Conservation (phyloP, 1,140 invertebrate species). For the Drosophila lini region DNA sequence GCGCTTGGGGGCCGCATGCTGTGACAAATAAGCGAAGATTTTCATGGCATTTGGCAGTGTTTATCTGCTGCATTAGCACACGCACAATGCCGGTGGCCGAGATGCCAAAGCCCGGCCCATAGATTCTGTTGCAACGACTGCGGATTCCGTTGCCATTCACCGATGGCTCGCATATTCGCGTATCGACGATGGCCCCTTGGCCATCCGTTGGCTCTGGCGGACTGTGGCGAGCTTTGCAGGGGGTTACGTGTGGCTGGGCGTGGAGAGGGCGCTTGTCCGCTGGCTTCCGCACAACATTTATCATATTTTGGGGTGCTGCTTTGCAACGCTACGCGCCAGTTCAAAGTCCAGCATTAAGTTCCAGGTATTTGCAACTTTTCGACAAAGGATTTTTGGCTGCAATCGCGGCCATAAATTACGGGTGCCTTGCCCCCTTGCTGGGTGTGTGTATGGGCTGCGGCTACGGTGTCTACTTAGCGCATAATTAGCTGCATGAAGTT, state of each 20-base stretch:
- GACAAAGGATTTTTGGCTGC: constrained; percentile 82
- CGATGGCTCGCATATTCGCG: constrained; percentile 75
- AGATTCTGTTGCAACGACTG: constrained; percentile 45
- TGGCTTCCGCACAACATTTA: constrained; percentile 78
- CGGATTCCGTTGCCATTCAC: constrained; percentile 59
- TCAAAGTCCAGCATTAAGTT: constrained; percentile 82
- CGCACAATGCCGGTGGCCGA: constrained; percentile 53
- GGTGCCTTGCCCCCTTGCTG: constrained; percentile 17
- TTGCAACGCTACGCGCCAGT: constrained; percentile 53
- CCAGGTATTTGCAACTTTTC: constrained; percentile 82
- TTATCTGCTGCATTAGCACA: constrained; percentile 74
- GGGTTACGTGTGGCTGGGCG: neutral
- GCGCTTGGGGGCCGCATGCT: constrained; percentile 7
- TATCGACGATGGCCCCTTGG: constrained; percentile 55
- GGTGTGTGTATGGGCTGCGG: constrained; percentile 13
- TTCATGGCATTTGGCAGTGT: constrained; percentile 66
- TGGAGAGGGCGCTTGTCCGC: constrained; percentile 19
- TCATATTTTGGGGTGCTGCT: constrained; percentile 62
- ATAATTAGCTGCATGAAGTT: constrained; percentile 81
- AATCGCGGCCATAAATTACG: constrained; percentile 78
- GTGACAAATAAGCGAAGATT: constrained; percentile 75
- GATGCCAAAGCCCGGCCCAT: constrained; percentile 36
- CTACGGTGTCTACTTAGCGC: constrained; percentile 75
- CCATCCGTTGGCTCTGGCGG: constrained; percentile 25
- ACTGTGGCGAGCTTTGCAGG: neutral